Base-by-base conservation (phyloP, 2,888 invertebrate species). In the Steinernema hermaphroditum region DNA sequence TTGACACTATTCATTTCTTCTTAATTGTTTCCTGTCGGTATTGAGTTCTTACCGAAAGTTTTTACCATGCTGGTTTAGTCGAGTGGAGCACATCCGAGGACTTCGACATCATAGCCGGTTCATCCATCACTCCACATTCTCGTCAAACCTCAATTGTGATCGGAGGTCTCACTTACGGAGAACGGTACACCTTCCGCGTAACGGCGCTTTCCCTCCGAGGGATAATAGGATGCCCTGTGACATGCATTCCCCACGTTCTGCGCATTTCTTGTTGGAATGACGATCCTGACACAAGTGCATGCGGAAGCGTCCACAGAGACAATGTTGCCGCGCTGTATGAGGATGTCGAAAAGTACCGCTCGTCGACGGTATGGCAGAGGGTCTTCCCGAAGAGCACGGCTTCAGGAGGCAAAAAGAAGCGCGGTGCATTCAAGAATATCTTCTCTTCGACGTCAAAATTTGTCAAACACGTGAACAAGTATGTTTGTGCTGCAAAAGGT, bases 391-490 rank as follows among this genome's bases (percentile, higher is more conserved):
- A 76, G 44, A 74, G 69, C 27, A 37, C 57, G 27, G 80, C 78
- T 14, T 57, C 71, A 0, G 75, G 71, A 34, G 72, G 74, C 14
- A 81, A 79, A 71, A 79, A 81, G 73, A 83, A 82, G 50, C 75
- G 69, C 46, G 74, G 75, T 8, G 89, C 89, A 72, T 93, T 97
- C 76, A 92, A 95, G 78, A 94, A 96, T 86, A 90, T 97, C 46
- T 97, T 97, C 89, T 93, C 94, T 0, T 94, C 94, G 12, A 93
- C 95, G 70, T 94, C 94, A 86, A 97, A 96, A 89, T 96, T 97
- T 87, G 95, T 96, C 88, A 96, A 96, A 88, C 92, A 92, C 85
- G 89, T 96, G 75, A 90, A 93, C 62, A 62, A 62, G 62, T 62
- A 16, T 62, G 62, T 69, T 44, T 41, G 69, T 34, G 9, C n/a